A percentile compares a stretch with the other conserved stretches of the same genome.
phyloP scores from a whole-genome alignment of 2,113 vertebrate genomes.

The Gnathonemus longibarbis region DNA sequence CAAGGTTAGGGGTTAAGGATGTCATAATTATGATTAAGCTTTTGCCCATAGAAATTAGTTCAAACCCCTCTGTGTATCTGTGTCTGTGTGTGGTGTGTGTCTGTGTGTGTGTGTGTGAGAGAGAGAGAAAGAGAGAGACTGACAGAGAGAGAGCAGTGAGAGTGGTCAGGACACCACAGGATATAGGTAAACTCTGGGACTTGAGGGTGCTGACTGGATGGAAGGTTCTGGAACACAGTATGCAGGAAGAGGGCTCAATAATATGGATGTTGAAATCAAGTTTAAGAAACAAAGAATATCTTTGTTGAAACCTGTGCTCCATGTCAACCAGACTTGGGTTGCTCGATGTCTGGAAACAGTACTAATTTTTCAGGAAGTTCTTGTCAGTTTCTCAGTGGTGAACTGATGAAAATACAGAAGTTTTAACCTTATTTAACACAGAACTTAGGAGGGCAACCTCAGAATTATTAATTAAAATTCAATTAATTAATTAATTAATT shows the following conservation, averaged over 20 bases:
- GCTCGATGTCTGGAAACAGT: not conserved
- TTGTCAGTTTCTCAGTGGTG: not conserved
- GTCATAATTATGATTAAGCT: not conserved
- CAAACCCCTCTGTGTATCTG: not conserved
- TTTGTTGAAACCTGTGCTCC: not conserved
- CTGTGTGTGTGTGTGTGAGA: too few relatives aligned
- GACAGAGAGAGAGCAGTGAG: too few relatives aligned
- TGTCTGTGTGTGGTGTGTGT: not conserved
- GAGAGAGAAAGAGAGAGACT: too few relatives aligned
- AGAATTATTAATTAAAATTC: not conserved
- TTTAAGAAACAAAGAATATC: not conserved
- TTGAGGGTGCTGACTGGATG: not conserved
- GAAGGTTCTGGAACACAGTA: not conserved
- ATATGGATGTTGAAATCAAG: too few relatives aligned
- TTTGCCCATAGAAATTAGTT: not conserved
- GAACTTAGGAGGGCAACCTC: not conserved
- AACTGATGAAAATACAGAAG: not conserved
- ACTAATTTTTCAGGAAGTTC: not conserved
- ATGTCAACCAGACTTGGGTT: not conserved
- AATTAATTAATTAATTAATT: too few relatives aligned
- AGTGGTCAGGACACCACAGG: too few relatives aligned
- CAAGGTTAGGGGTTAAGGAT: not conserved
- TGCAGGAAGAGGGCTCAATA: not conserved
- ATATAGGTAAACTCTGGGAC: too few relatives aligned
- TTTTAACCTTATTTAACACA: not conserved